Evolutionary conservation across 1,140 invertebrate species (phyloP).

Genomic region (Drosophila melanica): DNA sequence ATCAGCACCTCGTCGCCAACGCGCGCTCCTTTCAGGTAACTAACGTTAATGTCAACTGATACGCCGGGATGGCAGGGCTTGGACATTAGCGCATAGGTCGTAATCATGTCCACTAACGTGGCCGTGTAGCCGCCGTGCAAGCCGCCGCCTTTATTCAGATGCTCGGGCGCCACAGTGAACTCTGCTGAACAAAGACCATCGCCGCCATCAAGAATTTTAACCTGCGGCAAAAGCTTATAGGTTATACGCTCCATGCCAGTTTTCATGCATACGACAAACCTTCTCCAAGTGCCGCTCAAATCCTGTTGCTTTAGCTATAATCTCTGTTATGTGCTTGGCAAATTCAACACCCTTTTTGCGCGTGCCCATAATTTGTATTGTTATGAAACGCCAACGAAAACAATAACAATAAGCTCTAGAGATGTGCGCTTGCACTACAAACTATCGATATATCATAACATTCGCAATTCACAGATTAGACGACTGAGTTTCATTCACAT

Average conservation of each 20-base stretch:
- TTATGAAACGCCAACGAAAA: constrained; percentile 40
- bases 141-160: constrained; percentile 90
- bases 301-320: constrained; percentile 67
- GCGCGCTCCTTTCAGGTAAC: constrained; percentile 89
- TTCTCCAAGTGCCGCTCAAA: constrained; percentile 71
- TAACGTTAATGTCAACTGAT: constrained; percentile 90
- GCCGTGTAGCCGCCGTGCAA: constrained; percentile 94
- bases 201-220: constrained; percentile 88
- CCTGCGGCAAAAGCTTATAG: constrained; percentile 83
- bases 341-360: constrained; percentile 74
- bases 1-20: constrained; percentile 92
- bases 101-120: constrained; percentile 92
- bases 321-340: constrained; percentile 72
- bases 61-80: constrained; percentile 87
- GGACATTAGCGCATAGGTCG: constrained; percentile 91
- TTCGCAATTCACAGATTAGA: background rate
- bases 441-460: constrained; percentile 28
- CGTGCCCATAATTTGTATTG: constrained; percentile 57
- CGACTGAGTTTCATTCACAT: background rate
- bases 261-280: constrained; percentile 24
- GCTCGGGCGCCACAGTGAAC: constrained; percentile 90
- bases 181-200: constrained; percentile 89
- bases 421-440: background rate
- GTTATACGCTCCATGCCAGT: constrained; percentile 38
- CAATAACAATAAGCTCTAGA: constrained; percentile 18